Conservation (phyloP, 2,797 vertebrate genomes). For the Enteromius fasciolatus region DNA sequence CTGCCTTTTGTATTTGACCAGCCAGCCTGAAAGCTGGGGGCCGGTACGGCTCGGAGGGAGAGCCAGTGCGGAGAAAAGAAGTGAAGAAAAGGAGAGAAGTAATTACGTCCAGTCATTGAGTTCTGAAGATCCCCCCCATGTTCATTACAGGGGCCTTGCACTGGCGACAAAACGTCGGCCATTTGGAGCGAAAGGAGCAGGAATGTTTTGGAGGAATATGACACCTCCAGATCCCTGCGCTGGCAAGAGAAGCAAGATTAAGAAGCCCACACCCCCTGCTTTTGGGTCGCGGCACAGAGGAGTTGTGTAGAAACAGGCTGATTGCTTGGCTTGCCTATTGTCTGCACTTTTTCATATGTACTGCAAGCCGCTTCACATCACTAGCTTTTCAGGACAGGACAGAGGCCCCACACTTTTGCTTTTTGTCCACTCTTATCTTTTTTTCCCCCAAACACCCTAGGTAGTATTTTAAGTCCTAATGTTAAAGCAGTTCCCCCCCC, state of each 20-base stretch:
- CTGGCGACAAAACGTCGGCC: conserved; percentile 79
- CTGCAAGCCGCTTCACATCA: conserved; percentile 54
- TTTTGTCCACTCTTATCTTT: conserved; percentile 8
- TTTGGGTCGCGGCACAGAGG: conserved; percentile 24
- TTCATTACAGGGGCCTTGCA: conserved; percentile 80
- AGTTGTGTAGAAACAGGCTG: conserved; percentile 40
- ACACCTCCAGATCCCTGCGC: conserved; percentile 61
- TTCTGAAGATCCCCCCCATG: conserved; percentile 68
- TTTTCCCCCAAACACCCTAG: conserved; percentile 7
- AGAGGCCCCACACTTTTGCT: conserved; percentile 32
- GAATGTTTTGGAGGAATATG: conserved; percentile 73
- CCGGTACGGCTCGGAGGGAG: conserved; percentile 80
- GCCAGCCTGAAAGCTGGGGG: conserved; percentile 87
- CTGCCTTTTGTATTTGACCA: conserved; percentile 92
- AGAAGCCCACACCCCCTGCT: conserved; percentile 43
- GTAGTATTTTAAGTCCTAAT: not conserved
- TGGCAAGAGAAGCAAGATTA: conserved; percentile 59
- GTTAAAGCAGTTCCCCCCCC: not conserved
- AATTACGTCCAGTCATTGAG: conserved; percentile 91
- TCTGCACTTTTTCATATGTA: conserved; percentile 55
- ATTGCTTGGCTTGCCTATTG: conserved; percentile 60
- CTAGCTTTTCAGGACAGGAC: conserved; percentile 58
- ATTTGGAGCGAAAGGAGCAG: conserved; percentile 81
- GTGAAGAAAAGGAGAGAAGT: conserved; percentile 82
- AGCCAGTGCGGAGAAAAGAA: conserved; percentile 55